These are phyloP conservation scores for Phoenicopterus ruber DNA, from an alignment of 2,113 vertebrate species.

Conservation along the genomic window DNA sequence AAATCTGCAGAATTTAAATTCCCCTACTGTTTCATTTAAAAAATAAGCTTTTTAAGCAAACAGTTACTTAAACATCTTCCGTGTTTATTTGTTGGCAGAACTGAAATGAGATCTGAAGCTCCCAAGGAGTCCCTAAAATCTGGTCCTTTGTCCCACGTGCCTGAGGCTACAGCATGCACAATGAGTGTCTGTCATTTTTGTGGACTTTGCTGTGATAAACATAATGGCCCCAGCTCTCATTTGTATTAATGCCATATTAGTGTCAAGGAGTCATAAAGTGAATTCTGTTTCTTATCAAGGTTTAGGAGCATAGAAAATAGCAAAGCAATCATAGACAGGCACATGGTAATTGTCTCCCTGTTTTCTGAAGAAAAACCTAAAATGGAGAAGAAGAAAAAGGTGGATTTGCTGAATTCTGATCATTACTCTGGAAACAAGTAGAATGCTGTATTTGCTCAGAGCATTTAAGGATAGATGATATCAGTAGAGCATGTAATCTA, in stretches of 20 bases:
- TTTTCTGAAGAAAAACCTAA: neutral
- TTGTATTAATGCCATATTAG: neutral
- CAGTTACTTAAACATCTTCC: neutral
- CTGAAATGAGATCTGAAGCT: neutral
- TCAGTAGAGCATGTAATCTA: neutral
- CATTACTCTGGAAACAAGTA: neutral
- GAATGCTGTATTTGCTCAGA: neutral
- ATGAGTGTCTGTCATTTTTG: neutral
- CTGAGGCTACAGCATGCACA: neutral
- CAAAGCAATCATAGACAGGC: neutral
- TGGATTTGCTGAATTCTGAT: neutral
- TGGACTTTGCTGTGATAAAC: neutral
- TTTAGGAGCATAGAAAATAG: neutral
- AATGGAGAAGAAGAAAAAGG: neutral
- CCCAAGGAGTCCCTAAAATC: neutral
- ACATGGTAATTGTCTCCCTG: neutral
- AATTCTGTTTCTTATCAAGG: neutral
- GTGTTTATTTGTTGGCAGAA: neutral
- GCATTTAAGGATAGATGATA: conserved; percentile 8
- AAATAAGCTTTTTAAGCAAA: neutral
- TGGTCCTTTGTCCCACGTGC: neutral
- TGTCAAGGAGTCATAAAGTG: neutral
- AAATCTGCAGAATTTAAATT: neutral
- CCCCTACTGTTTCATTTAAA: neutral
- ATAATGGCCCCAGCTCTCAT: neutral